phyloP scores from a whole-genome alignment of 2,888 invertebrate genomes.

The Apocheima hispidaria region DNA sequence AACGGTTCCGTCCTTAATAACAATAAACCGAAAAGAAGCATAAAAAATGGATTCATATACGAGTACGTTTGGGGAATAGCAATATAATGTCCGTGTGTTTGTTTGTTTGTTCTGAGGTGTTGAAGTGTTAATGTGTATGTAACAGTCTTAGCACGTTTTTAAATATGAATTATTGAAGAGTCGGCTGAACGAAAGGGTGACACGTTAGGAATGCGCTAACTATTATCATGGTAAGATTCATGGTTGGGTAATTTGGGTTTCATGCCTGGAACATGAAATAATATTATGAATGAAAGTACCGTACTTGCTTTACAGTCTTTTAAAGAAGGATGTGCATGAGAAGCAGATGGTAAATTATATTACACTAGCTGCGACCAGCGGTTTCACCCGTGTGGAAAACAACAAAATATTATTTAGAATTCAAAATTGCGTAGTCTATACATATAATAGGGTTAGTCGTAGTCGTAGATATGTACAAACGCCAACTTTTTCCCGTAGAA shows the following conservation, averaged over 20 bases:
- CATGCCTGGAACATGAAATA: slow-evolving; percentile 1
- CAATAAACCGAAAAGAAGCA: slow-evolving; percentile 52
- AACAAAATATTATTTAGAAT: no score
- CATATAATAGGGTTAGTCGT: no score
- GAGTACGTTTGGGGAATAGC: slow-evolving; percentile 58
- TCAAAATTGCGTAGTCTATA: no score
- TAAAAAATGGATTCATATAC: slow-evolving; percentile 52
- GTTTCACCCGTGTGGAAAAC: no score
- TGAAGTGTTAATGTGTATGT: slow-evolving; percentile 76
- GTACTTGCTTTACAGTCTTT: not conserved
- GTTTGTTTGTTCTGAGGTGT: slow-evolving; percentile 70
- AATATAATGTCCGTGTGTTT: slow-evolving; percentile 54
- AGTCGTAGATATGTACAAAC: no score
- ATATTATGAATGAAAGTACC: slow-evolving; percentile 4
- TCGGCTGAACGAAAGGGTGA: slow-evolving; percentile 54
- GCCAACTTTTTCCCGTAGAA: no score
- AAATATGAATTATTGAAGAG: slow-evolving; percentile 80
- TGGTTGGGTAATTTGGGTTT: slow-evolving; percentile 23
- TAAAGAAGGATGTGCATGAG: not conserved
- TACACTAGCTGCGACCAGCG: no score
- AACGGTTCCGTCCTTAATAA: slow-evolving; percentile 28
- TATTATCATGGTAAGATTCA: slow-evolving; percentile 36
- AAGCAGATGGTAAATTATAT: not conserved
- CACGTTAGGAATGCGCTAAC: slow-evolving; percentile 51
- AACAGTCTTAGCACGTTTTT: slow-evolving; percentile 74